Evolutionary conservation across 2,113 vertebrate genomes (phyloP).

Genomic region (Channa maculata): DNA sequence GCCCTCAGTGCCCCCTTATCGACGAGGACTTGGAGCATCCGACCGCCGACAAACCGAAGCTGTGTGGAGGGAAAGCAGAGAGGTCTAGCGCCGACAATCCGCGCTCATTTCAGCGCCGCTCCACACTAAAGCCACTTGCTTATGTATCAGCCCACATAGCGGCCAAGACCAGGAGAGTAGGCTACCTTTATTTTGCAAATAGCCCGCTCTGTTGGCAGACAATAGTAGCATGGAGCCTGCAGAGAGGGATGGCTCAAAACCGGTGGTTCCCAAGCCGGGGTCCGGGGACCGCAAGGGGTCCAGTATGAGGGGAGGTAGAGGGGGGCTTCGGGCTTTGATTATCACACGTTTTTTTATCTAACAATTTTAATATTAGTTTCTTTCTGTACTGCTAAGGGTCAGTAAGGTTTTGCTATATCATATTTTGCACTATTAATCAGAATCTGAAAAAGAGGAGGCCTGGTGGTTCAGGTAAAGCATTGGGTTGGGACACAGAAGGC

Average conservation of each 20-base stretch:
- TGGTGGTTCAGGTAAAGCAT: too few species aligned
- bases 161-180: constrained; percentile 24
- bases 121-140: neutral
- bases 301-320: neutral
- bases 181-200: constrained; percentile 72
- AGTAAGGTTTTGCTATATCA: too few species aligned
- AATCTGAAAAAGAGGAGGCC: too few species aligned
- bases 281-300: constrained; percentile 54
- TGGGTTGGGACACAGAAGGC: too few species aligned
- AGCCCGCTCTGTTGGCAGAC: constrained; percentile 65
- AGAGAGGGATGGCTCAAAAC: constrained; percentile 63
- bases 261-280: constrained; percentile 60
- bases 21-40: constrained; percentile 64
- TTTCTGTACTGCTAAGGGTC: too few species aligned
- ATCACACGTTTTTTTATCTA: too few species aligned
- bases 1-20: constrained; percentile 41
- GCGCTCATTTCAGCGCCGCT: constrained; percentile 33
- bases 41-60: constrained; percentile 46
- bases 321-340: neutral
- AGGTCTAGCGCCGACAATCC: constrained; percentile 1
- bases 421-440: too few species aligned
- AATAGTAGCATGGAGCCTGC: constrained; percentile 70
- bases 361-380: too few species aligned
- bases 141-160: constrained; percentile 19
- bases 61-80: constrained; percentile 1